phyloP scores from a whole-genome alignment of 2,888 invertebrate genomes.

The Eristalinus aeneus region DNA sequence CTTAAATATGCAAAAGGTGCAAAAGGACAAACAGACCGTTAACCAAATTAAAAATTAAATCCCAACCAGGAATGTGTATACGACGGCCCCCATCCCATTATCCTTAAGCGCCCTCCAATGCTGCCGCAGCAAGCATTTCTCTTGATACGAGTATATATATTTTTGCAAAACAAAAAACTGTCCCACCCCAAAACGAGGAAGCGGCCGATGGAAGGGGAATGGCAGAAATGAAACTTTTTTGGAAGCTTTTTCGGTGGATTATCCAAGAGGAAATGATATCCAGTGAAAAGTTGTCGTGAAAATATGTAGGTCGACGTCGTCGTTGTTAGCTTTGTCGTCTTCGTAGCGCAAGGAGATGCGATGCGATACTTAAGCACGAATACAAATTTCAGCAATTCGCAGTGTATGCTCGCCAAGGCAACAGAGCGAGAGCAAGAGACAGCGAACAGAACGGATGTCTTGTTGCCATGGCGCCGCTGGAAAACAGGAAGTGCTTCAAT shows the following conservation, averaged over 20 bases:
- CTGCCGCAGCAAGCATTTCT: neutral
- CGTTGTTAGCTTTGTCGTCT: constrained; percentile 24
- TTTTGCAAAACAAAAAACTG: neutral
- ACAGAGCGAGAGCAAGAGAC: constrained; percentile 15
- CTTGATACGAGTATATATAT: no score
- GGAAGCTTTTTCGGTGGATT: constrained; percentile 53
- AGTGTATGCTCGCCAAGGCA: constrained; percentile 3
- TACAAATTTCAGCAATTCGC: constrained; percentile 36
- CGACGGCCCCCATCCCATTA: neutral
- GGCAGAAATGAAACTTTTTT: constrained; percentile 13
- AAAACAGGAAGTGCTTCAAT: constrained; percentile 53
- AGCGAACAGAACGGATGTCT: constrained; percentile 47
- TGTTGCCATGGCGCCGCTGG: constrained; percentile 56
- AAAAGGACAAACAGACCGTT: constrained; percentile 12
- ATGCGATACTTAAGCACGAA: constrained; percentile 2
- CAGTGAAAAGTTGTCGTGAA: constrained; percentile 60
- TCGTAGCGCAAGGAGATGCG: constrained; percentile 20
- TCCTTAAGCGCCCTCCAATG: neutral
- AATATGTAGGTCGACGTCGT: constrained; percentile 44
- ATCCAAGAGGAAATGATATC: constrained; percentile 50
- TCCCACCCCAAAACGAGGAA: neutral
- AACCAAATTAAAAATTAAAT: constrained; percentile 32
- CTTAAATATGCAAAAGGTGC: constrained; percentile 36
- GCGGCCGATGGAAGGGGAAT: no score
- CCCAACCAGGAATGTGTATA: neutral